Percentiles rank a stretch among this genome's conserved stretches.
phyloP scores from a whole-genome alignment of 2,888 invertebrate genomes.

The Sarcophaga caerulescens region DNA sequence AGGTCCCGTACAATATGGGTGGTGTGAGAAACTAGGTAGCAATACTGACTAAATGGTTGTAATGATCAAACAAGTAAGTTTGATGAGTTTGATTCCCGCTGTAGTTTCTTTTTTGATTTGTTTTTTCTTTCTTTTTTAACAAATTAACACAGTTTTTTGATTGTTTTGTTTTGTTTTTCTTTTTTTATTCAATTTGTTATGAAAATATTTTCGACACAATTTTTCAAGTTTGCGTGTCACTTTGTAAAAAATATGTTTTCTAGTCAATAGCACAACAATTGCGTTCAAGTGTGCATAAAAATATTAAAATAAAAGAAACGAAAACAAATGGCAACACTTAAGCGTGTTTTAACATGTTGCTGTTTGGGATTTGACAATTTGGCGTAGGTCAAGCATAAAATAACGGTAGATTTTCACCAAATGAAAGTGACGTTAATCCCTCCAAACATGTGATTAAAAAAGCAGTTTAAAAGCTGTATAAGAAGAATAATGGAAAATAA shows the following conservation, averaged over 20 bases:
- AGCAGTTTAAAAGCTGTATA: background rate
- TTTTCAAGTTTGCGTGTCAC: no score
- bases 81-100: no score
- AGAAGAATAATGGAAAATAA: background rate
- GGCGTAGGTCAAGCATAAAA: constrained; percentile 51
- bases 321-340: background rate
- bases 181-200: no score
- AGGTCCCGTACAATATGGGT: no score
- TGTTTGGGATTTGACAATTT: background rate
- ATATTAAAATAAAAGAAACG: background rate
- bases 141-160: no score
- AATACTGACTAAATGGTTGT: no score
- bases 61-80: no score
- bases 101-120: no score
- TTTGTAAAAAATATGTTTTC: background rate
- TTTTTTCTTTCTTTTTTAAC: no score
- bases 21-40: no score
- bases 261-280: background rate
- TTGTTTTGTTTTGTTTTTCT: no score
- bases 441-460: background rate
- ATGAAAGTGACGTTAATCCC: constrained; percentile 33
- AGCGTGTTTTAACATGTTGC: background rate
- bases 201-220: no score
- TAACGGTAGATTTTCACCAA: background rate
- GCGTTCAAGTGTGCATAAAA: background rate